phyloP scores from a whole-genome alignment of 2,888 invertebrate species.

The Cataglyphis rosenhaueri region DNA sequence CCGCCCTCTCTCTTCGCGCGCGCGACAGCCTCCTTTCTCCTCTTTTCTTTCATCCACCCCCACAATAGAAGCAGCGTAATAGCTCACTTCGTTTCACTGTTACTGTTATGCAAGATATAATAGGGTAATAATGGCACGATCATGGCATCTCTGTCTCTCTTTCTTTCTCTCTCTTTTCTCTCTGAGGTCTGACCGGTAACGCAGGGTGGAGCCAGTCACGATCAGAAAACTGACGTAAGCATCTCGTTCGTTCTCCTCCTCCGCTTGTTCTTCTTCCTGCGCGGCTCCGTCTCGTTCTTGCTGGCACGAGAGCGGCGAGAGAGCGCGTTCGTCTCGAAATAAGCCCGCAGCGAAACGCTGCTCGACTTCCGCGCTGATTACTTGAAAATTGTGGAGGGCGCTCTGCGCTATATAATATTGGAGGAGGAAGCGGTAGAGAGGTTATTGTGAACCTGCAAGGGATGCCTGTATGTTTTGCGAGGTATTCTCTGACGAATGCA shows the following conservation, averaged over 20 bases:
- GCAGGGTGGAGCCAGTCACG: conserved; percentile 85
- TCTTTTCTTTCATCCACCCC: conserved; percentile 74
- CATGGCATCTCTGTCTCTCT: conserved; percentile 64
- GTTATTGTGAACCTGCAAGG: conserved; percentile 43
- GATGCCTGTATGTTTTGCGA: conserved; percentile 35
- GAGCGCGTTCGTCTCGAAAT: conserved; percentile 34
- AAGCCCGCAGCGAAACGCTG: conserved; percentile 50
- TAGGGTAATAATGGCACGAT: conserved; percentile 84
- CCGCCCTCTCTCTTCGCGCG: conserved; percentile 50
- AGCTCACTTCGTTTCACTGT: conserved; percentile 82
- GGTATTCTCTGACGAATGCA: conserved; percentile 58
- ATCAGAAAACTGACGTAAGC: conserved; percentile 83
- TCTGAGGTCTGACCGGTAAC: conserved; percentile 75
- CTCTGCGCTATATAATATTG: conserved; percentile 52
- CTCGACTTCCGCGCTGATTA: conserved; percentile 70
- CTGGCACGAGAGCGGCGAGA: conserved; percentile 24
- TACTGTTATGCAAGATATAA: conserved; percentile 85
- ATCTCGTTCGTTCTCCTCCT: conserved; percentile 76
- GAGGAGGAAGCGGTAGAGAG: conserved; percentile 45
- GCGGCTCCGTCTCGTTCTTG: conserved; percentile 60
- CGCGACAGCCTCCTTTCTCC: conserved; percentile 70
- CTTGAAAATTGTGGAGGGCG: conserved; percentile 62
- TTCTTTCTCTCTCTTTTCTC: background rate
- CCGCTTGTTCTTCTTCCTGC: conserved; percentile 61
- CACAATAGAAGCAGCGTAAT: conserved; percentile 79